Conservation (phyloP, 2,113 vertebrate genomes). For the Leucosticte australis region DNA sequence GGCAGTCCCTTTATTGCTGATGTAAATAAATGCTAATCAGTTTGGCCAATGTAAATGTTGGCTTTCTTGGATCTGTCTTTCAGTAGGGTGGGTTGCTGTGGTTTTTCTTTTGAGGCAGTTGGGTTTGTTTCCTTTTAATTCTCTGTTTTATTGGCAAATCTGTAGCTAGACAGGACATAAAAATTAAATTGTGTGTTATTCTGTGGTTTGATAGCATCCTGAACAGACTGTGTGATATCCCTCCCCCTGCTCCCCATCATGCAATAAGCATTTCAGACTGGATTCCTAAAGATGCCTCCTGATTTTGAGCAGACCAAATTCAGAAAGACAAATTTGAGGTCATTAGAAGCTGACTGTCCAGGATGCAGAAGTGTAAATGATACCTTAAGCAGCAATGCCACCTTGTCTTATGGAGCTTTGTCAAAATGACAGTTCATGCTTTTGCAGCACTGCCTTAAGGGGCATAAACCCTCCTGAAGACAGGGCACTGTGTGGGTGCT, state of each 20-base stretch:
- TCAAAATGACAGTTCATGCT: neutral
- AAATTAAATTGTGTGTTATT: neutral
- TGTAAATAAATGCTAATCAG: neutral
- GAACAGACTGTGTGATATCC: neutral
- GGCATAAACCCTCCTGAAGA: neutral
- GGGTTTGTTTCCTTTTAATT: neutral
- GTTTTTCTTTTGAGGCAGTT: neutral
- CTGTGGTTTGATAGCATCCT: neutral
- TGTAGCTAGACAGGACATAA: neutral
- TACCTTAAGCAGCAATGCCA: neutral
- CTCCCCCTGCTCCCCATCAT: neutral
- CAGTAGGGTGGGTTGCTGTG: neutral
- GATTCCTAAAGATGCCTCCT: neutral
- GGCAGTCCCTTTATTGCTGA: neutral
- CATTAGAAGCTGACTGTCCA: neutral
- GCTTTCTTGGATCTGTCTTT: neutral
- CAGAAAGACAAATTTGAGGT: neutral
- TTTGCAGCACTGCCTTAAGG: neutral
- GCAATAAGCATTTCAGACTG: neutral
- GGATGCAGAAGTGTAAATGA: fast-evolving
- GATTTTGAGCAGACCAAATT: neutral
- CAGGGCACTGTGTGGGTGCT: neutral
- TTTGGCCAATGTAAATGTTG: neutral
- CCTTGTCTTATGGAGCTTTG: neutral
- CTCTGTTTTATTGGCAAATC: neutral